A percentile compares a stretch with the other conserved stretches of the same genome.
Evolutionary conservation across 2,797 vertebrate genomes (phyloP).

Genomic region (Vespertilio murinus): DNA sequence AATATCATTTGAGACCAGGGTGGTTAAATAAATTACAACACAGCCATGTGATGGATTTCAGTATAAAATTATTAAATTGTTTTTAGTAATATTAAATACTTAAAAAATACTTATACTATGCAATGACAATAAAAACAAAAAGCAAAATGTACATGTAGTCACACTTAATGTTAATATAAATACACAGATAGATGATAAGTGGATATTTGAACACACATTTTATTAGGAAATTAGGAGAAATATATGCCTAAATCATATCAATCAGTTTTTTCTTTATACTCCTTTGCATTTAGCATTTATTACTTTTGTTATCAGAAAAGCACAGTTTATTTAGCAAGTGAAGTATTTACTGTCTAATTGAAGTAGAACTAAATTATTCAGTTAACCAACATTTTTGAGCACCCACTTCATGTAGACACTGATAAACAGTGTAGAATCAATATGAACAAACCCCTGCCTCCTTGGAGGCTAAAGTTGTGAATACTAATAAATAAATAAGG

Average conservation of each 20-base stretch:
- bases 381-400: background rate
- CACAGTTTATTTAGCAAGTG: background rate
- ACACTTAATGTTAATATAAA: background rate
- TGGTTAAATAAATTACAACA: background rate
- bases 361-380: background rate
- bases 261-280: background rate
- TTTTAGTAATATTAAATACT: conserved; percentile 3
- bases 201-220: background rate
- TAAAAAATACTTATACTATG: background rate
- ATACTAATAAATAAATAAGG: background rate
- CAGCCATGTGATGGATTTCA: background rate
- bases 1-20: background rate
- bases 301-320: background rate
- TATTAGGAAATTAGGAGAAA: background rate
- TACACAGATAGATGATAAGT: background rate
- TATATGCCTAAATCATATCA: background rate
- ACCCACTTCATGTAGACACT: background rate
- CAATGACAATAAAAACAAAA: background rate
- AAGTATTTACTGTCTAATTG: background rate
- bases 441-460: background rate
- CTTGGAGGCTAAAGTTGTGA: background rate
- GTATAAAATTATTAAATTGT: background rate
- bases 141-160: background rate
- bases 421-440: background rate
- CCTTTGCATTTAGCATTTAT: background rate